Evolutionary conservation across 2,113 vertebrate species (phyloP), one percentile per base, ranked within the genome.

Genomic region (Mesocricetus auratus): DNA sequence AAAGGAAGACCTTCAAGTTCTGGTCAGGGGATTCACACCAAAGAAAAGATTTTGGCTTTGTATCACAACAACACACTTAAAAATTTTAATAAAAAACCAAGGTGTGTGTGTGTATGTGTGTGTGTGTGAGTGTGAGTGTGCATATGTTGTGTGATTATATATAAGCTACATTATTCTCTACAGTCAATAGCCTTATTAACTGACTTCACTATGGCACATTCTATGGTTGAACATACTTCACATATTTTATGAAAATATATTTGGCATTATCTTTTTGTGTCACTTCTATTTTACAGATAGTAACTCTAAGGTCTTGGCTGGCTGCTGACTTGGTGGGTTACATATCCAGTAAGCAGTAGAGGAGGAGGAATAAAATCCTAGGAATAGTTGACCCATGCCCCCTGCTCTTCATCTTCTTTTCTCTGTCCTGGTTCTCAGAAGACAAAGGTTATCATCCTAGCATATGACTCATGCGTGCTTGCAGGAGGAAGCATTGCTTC

Each of bases 41-140:
- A 94, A 89, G 39, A 69, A 26, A 45, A 90, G 6, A 31, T n/a
- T 47, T 91, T 83, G 24, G 21, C 21, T 1, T n/a, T 91, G 15
- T 22, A 60, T 74, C 29, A 53, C 47, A 79, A 62, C 12, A 85
- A 64, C 10, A 71, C n/a, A 71, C 45, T 74, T 73, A 47, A 9
- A 90, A 13, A 21, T 74, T 75, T 89, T 86, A 93, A 91, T 92
- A 81, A 87, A 74, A n/a, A 3, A 8, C 68, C 78, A 56, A 83
- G 68, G 86, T 24, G 50, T 71, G 22, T 15, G 22, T 17, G 13
- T 53, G 19, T 64, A 24, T 71, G 47, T 29, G 62, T 31, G 39
- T 42, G 83, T 45, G 42, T 81, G 15, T 53, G 22, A 29, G 6
- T 31, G 58, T 62, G 29, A 24, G 4, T 60, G 5, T n/a, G 29